Conservation (phyloP, 1,140 invertebrate genomes). For the Hirudo medicinalis region DNA sequence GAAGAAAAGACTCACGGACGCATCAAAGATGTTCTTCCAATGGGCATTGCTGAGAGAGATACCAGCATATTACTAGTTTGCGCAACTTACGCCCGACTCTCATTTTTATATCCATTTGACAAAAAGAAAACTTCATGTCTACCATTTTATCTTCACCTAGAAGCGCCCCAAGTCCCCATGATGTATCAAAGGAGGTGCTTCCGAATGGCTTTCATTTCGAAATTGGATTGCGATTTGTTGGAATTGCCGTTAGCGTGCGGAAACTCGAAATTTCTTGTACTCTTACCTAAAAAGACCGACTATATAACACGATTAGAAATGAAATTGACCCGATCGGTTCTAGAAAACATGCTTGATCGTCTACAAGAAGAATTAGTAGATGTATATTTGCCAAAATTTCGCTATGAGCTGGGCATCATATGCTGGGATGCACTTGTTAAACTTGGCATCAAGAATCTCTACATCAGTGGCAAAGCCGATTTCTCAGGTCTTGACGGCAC, state of each 20-base stretch:
- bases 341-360: conserved; percentile 11
- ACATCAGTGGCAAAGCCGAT: conserved; percentile 19
- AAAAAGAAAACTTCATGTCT: conserved; percentile 12
- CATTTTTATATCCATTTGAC: conserved; percentile 19
- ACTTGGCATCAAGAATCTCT: conserved; percentile 21
- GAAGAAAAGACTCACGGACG: conserved; percentile 22
- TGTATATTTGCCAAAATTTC: conserved; percentile 23
- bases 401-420: conserved; percentile 20
- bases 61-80: conserved; percentile 16
- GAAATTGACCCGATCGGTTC: conserved; percentile 17
- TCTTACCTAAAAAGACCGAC: conserved; percentile 20
- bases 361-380: conserved; percentile 20
- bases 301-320: conserved; percentile 16
- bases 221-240: conserved; percentile 21
- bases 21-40: conserved; percentile 24
- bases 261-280: conserved; percentile 15
- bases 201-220: conserved; percentile 10
- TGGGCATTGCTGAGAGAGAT: conserved; percentile 21
- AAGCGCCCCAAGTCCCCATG: conserved; percentile 20
- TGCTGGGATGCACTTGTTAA: conserved; percentile 16
- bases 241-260: conserved; percentile 21
- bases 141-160: conserved; percentile 19
- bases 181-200: conserved; percentile 20
- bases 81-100: conserved; percentile 21
- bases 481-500: conserved; percentile 22